A percentile compares a stretch with the other conserved stretches of the same genome.
These are phyloP conservation scores for Brachyistius frenatus DNA, from an alignment of 2,113 vertebrate genomes.

Conservation along the genomic window DNA sequence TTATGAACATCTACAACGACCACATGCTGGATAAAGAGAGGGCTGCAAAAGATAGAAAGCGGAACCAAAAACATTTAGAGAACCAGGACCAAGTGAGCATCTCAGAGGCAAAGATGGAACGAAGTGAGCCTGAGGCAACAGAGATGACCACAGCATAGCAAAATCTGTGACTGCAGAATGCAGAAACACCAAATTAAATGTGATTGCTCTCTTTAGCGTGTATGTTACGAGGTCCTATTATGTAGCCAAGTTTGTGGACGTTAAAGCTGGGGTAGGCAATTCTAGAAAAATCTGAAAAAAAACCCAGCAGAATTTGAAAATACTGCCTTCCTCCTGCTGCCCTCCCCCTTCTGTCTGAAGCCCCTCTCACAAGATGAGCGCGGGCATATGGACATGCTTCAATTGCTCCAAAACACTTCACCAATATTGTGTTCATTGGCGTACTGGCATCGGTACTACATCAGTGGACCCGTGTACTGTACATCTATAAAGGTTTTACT, in stretches of 20 bases:
- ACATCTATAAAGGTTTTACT: no score
- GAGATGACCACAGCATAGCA: constrained; percentile 23
- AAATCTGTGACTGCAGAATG: not conserved
- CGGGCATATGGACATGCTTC: no score
- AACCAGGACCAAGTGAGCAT: constrained; percentile 50
- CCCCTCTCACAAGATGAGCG: no score
- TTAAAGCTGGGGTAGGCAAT: not conserved
- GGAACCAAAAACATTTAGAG: not conserved
- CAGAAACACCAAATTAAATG: constrained; percentile 3
- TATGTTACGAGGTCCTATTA: not conserved
- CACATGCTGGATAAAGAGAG: constrained; percentile 81
- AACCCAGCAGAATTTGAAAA: no score
- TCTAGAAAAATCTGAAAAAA: no score
- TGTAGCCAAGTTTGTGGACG: not conserved
- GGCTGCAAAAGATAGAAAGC: not conserved
- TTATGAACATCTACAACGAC: constrained; percentile 89
- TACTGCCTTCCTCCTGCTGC: no score
- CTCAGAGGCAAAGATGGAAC: constrained; percentile 27
- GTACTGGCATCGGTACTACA: no score
- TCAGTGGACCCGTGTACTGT: no score
- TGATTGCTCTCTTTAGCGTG: not conserved
- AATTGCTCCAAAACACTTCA: no score
- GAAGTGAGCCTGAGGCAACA: constrained; percentile 33
- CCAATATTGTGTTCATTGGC: no score
- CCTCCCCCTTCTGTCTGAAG: no score